Percentiles rank a stretch among this genome's conserved stretches.
phyloP scores from a whole-genome alignment of 1,140 invertebrate species.

The Scaptomyza pallida region DNA sequence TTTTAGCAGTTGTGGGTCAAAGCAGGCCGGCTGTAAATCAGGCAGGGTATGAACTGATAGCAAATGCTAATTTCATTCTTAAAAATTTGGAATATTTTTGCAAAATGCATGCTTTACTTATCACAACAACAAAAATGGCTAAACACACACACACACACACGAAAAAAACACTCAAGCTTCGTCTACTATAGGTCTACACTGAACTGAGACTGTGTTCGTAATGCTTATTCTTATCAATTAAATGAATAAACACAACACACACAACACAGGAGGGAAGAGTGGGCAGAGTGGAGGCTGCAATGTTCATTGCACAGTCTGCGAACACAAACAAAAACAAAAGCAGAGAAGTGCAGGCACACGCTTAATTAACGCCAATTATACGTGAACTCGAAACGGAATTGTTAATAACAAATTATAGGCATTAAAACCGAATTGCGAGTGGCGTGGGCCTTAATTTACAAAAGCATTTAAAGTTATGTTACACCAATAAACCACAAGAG shows the following conservation, averaged over 20 bases:
- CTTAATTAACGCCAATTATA: constrained; percentile 77
- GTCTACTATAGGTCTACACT: constrained; percentile 1
- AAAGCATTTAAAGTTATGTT: constrained; percentile 20
- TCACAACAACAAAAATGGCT: constrained; percentile 10
- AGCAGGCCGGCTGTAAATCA: constrained; percentile 12
- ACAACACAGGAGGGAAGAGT: constrained; percentile 19
- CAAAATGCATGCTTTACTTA: constrained; percentile 20
- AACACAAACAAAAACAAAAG: constrained; percentile 30
- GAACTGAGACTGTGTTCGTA: constrained; percentile 36
- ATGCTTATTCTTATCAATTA: constrained; percentile 70
- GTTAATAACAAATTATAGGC: constrained; percentile 66
- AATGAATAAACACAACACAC: constrained; percentile 43
- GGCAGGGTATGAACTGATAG: constrained; percentile 17
- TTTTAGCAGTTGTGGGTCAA: constrained; percentile 28
- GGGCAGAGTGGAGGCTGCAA: neutral
- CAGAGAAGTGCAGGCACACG: constrained; percentile 37
- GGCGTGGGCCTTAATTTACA: constrained; percentile 27
- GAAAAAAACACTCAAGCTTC: constrained; percentile 12
- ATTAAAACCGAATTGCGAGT: constrained; percentile 44
- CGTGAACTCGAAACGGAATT: constrained; percentile 53
- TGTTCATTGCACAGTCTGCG: constrained; percentile 32
- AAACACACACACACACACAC: constrained; percentile 19
- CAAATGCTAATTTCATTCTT: constrained; percentile 25
- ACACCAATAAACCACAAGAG: constrained; percentile 12
- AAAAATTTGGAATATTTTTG: constrained; percentile 9